Percentiles rank a stretch among this genome's conserved stretches.
These are phyloP conservation scores for Leptinotarsa juncta DNA, from an alignment of 2,888 invertebrate genomes.

Conservation along the genomic window DNA sequence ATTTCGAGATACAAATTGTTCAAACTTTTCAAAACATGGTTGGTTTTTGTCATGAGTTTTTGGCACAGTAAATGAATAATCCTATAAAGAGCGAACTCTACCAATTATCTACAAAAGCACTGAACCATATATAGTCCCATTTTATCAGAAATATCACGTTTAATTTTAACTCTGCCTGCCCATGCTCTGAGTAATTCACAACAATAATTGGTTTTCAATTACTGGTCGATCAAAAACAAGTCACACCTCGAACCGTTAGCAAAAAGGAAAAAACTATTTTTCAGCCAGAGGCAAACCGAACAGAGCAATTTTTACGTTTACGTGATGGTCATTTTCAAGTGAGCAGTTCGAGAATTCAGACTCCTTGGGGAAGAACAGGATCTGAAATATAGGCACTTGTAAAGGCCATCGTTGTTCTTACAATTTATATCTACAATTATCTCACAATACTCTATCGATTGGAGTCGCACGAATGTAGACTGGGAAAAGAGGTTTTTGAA, in stretches of 20 bases:
- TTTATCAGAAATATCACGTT: background rate
- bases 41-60: too few relatives aligned
- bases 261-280: constrained; percentile 50
- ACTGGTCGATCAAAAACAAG: constrained; percentile 53
- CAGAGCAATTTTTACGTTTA: constrained; percentile 57
- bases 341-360: constrained; percentile 42
- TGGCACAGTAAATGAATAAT: too few relatives aligned
- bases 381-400: constrained; percentile 38
- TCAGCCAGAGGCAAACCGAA: constrained; percentile 53
- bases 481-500: background rate
- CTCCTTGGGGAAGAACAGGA: constrained; percentile 49
- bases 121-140: background rate
- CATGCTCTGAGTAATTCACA: constrained; percentile 31
- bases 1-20: too few relatives aligned
- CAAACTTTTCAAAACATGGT: too few relatives aligned
- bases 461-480: background rate
- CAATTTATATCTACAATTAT: constrained; percentile 29
- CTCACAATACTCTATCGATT: constrained; percentile 9
- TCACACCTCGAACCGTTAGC: constrained; percentile 51
- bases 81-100: too few relatives aligned
- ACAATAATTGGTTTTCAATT: constrained; percentile 55
- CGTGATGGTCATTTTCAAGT: constrained; percentile 55
- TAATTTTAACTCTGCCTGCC: background rate
- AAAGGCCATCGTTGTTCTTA: constrained; percentile 35
- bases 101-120: too few relatives aligned